phyloP scores from a whole-genome alignment of 1,140 invertebrate genomes.

The Drosophila saltans region DNA sequence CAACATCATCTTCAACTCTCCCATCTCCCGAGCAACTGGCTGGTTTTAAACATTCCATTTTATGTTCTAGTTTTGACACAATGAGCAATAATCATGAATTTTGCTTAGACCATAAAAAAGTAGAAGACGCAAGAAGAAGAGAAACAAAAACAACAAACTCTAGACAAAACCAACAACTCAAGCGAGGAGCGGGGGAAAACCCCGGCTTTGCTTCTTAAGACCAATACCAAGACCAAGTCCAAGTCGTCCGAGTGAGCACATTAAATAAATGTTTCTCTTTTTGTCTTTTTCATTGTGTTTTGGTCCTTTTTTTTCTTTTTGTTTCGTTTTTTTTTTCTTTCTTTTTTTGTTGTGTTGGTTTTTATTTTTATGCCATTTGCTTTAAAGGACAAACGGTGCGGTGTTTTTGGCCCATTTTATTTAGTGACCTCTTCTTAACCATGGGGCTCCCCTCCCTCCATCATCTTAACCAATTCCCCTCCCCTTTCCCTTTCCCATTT shows the following conservation, averaged over 20 bases:
- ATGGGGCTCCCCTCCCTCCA: neutral
- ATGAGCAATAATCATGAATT: conserved; percentile 82
- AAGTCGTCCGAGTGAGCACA: conserved; percentile 58
- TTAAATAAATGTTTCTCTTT: conserved; percentile 81
- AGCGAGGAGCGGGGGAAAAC: neutral
- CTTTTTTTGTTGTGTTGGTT: conserved; percentile 35
- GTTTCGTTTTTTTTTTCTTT: conserved; percentile 27
- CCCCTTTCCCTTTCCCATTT: neutral
- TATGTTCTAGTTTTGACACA: conserved; percentile 81
- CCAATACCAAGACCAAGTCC: conserved; percentile 20
- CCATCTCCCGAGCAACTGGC: conserved; percentile 49
- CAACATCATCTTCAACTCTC: conserved; percentile 51
- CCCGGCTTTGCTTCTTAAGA: conserved; percentile 3
- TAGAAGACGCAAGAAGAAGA: conserved; percentile 18
- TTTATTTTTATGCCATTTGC: conserved; percentile 65
- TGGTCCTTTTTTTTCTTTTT: conserved; percentile 38
- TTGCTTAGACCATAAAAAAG: conserved; percentile 76
- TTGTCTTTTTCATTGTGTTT: conserved; percentile 33
- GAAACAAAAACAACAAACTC: conserved; percentile 12
- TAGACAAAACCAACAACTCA: conserved; percentile 16
- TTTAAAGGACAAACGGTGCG: conserved; percentile 70
- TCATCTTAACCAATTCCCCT: neutral
- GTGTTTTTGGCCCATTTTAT: conserved; percentile 63
- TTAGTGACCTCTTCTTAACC: conserved; percentile 54
- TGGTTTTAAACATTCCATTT: conserved; percentile 76